Evolutionary conservation across 2,888 invertebrate genomes (phyloP), one percentile per base, ranked within the genome.

Genomic region (Hedya salicella): DNA sequence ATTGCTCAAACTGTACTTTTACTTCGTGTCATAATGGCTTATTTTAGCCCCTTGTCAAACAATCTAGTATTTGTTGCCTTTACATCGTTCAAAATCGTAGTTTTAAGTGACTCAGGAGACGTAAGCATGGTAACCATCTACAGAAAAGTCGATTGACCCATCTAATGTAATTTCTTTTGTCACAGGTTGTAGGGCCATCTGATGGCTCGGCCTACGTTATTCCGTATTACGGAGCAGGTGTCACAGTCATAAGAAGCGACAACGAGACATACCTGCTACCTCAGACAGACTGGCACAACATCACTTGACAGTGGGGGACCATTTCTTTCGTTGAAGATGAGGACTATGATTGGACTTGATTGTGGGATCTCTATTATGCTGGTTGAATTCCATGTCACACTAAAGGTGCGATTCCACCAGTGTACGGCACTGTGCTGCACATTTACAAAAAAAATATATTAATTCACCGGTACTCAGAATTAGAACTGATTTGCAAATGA

Each of bases 181-280:
- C 78, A 1, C 87, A 94, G 91, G 96, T 97, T 60, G 96, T 99
- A 3, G 96, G 96, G 0, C 99, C 99, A 52, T 96, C 98, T 0
- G 99, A 99, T 93, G 98, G 98, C 25, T 98, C 98, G 11, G 95
- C 97, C 68, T 99, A 97, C 86, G 95, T 99, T 2, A 97, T 98
- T 80, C 97, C 98, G 60, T 98, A 97, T 86, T 99, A 96, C 83
- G 98, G 99, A 69, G 97, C 98, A 0, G 96, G 96, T 21, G 95
- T 98, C 25, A 93, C 95, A 61, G 96, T 97, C 68, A 92, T 98
- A 61, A 93, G 94, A 61, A 96, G 96, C 87, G 95, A 97, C 88
- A 98, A 98, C 87, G 95, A 95, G 78, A 98, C 98, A 0, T 97
- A 95, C 86, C 93, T 96, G 76, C 93, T 96, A 70, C 96, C 95